Evolutionary conservation across 2,113 vertebrate genomes (phyloP), one percentile per base, ranked within the genome.

Genomic region (Macroglossus sobrinus): DNA sequence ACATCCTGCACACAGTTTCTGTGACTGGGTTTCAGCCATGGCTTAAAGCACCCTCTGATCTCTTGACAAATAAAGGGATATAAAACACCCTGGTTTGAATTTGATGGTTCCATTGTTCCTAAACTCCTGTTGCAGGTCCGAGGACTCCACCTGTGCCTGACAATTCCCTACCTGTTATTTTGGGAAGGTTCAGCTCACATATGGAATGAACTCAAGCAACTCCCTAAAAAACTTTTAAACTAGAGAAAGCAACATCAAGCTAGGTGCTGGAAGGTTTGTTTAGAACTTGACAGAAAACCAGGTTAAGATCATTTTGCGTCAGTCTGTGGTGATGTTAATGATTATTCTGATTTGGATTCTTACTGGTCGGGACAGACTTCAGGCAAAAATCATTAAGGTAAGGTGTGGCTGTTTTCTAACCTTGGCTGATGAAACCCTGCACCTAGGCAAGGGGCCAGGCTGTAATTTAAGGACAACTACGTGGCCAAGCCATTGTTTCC

Each of bases 301-400:
- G 57, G 61, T 82, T 96, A 79, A 68, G 64, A 59, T 78, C 18
- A 74, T 78, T 53, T 55, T 86, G 88, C 0, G 15, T 97, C 94
- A 92, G 64, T 59, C 75, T 88, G 33, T 91, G 89, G 47, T 79
- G 28, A 78, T 59, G 22, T 90, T 94, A 95, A 97, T 85, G 66
- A 81, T 95, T 97, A 90, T 95, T 96, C 80, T 85, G 55, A n/a
- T 71, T 88, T 55, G 3, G n/a, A 72, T 90, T 94, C 86, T 85
- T 86, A n/a, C 64, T 93, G 76, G 55, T 90, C 90, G 6, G 76
- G 81, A 93, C 28, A 97, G 80, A 89, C 71, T 94, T 82, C 24
- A 19, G 87, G 76, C 61, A 95, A 96, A 98, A 98, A 97, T 97
- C 95, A 97, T 97, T 97, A 97, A 76, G 38, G 66, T 35, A 22